Evolutionary conservation across 2,888 invertebrate species (phyloP).

Genomic region (Ctenicera cuprea): DNA sequence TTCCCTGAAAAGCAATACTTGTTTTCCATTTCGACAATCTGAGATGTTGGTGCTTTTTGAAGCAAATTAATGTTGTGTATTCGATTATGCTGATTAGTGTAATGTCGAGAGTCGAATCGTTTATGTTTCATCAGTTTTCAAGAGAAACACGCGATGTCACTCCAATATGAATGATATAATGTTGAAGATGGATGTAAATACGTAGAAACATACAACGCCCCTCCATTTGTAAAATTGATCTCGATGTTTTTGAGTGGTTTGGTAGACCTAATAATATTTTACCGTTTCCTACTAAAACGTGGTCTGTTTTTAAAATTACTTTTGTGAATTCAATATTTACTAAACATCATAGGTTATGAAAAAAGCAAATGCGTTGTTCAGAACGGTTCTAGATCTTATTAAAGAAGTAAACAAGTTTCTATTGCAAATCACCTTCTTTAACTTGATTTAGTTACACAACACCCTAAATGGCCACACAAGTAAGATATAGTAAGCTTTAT

Average conservation of each 20-base stretch:
- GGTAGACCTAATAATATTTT: neutral
- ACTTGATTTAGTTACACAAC: neutral
- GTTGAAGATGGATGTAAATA: conserved; percentile 12
- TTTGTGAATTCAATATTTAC: too few relatives aligned
- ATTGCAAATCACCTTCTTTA: too few relatives aligned
- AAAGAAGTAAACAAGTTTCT: too few relatives aligned
- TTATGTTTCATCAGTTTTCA: conserved; percentile 17
- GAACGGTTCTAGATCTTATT: neutral
- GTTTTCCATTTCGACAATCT: neutral
- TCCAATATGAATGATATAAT: conserved; percentile 19
- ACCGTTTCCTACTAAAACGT: neutral
- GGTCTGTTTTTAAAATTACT: neutral
- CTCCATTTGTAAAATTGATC: conserved; percentile 28
- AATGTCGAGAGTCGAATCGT: conserved; percentile 10
- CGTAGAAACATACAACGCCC: conserved; percentile 2
- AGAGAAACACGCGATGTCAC: conserved; percentile 28
- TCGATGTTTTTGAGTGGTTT: conserved; percentile 23
- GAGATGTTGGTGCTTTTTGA: neutral
- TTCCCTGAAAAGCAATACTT: neutral
- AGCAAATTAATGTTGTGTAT: conserved; percentile 13
- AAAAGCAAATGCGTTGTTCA: too few relatives aligned
- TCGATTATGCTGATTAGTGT: conserved; percentile 26
- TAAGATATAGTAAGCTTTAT: neutral
- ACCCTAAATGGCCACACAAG: neutral
- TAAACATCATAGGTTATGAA: too few relatives aligned